phyloP scores from a whole-genome alignment of 2,888 invertebrate genomes.

The Cabera pusaria region DNA sequence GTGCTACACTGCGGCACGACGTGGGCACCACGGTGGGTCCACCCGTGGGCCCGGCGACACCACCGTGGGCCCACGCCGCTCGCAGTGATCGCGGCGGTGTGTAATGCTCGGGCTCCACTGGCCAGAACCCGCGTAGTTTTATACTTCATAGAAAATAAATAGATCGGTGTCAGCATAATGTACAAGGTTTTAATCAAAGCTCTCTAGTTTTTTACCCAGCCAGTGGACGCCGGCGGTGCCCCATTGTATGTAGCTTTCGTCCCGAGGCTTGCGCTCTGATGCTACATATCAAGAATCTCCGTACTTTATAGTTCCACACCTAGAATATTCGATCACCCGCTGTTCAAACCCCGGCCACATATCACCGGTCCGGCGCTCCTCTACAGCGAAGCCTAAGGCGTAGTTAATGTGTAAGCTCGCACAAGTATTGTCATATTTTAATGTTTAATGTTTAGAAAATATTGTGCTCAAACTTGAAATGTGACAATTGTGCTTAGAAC shows the following conservation, averaged over 20 bases:
- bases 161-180: no score
- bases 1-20: constrained; percentile 66
- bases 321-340: constrained; percentile 24
- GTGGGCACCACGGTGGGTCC: constrained; percentile 22
- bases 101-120: constrained; percentile 9
- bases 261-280: constrained; percentile 61
- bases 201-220: constrained; percentile 28
- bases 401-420: constrained; percentile 42
- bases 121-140: constrained; percentile 6
- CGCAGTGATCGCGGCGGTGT: constrained; percentile 34
- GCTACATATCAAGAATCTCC: constrained; percentile 79
- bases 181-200: constrained; percentile 16
- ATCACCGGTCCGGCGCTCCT: constrained; percentile 24
- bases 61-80: constrained; percentile 1
- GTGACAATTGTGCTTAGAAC: constrained; percentile 48
- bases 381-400: constrained; percentile 56
- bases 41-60: constrained; percentile 11
- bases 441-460: constrained; percentile 34
- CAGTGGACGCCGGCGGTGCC: constrained; percentile 22
- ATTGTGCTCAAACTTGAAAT: constrained; percentile 48
- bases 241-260: constrained; percentile 52
- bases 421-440: constrained; percentile 55
- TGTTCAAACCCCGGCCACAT: constrained; percentile 24
- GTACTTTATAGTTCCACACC: constrained; percentile 38
- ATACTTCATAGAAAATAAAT: constrained; percentile 5